Percentiles rank a stretch among this genome's conserved stretches.
Conservation (phyloP, 1,140 invertebrate species). For the Brachionus calyciflorus region DNA sequence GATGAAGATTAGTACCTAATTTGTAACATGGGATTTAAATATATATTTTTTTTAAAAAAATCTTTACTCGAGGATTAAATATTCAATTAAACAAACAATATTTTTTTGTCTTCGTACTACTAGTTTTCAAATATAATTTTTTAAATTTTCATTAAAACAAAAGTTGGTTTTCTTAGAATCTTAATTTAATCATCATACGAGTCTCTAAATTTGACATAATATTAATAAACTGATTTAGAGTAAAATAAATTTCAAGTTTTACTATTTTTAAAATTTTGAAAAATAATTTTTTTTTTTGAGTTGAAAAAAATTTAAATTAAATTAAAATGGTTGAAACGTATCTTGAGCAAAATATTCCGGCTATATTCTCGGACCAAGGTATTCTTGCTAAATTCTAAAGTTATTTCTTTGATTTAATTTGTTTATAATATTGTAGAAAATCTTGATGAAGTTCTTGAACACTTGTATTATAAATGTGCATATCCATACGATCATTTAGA, state of each 20-base stretch:
- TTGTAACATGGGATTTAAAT: neutral
- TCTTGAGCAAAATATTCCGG: no score
- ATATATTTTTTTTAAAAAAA: neutral
- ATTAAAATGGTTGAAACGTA: no score
- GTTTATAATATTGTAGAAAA: neutral
- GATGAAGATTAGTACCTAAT: neutral
- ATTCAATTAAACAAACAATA: slow-evolving; percentile 17
- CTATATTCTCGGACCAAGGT: no score
- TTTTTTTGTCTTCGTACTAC: neutral
- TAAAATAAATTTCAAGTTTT: no score
- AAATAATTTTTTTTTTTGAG: no score
- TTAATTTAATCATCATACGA: no score
- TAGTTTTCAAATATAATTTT: neutral
- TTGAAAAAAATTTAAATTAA: no score
- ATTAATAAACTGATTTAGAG: no score
- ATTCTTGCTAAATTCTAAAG: no score
- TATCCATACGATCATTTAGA: neutral
- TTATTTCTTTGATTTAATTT: neutral
- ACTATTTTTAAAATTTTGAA: no score
- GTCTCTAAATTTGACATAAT: no score
- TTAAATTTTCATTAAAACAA: neutral
- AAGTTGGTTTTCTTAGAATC: no score
- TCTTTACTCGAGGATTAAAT: neutral
- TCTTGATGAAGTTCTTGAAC: neutral
- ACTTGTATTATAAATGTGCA: neutral